Evolutionary conservation across 2,888 invertebrate genomes (phyloP), one percentile per base, ranked within the genome.

Genomic region (Epinotia nisella): DNA sequence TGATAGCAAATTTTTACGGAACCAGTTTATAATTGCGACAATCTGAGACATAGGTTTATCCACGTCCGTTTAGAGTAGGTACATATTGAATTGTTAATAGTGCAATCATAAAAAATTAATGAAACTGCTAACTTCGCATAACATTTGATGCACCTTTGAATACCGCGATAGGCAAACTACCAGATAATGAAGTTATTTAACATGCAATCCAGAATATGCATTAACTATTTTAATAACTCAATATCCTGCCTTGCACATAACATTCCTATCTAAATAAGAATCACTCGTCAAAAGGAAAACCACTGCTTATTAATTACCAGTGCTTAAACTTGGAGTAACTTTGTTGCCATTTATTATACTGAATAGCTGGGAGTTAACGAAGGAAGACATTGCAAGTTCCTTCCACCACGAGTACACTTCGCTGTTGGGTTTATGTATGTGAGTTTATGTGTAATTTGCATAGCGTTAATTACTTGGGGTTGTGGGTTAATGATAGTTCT

Each of bases 301-400:
- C 78, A 76, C 75, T 76, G 76, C 76, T 77, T 78, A 81, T 83
- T 83, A 78, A 80, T 83, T 83, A 66, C 60, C 60, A 71, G 70
- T 65, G 74, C 76, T 78, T 78, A 80, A 67, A 82, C 80, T 80
- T 73, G 79, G 76, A 79, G 78, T 78, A 81, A 81, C 81, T 79
- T 78, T 82, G 85, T 82, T 76, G 78, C 78, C 78, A 76, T 79
- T 81, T 82, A 82, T 79, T 29, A 78, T 55, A 80, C 85, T 81
- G 83, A 85, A 85, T 84, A 85, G 78, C 82, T 78, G 76, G 70
- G 78, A 83, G 80, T 83, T 85, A 82, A 84, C 83, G 82, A 81
- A 76, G 78, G 79, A 79, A 71, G 81, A 80, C 62, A 70, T 53
- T 51, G 41, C 49, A 56, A 29, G 10, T 45, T 41, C 41, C 59